These are phyloP conservation scores for Xanthia togata DNA, from an alignment of 2,888 invertebrate genomes.

Conservation along the genomic window DNA sequence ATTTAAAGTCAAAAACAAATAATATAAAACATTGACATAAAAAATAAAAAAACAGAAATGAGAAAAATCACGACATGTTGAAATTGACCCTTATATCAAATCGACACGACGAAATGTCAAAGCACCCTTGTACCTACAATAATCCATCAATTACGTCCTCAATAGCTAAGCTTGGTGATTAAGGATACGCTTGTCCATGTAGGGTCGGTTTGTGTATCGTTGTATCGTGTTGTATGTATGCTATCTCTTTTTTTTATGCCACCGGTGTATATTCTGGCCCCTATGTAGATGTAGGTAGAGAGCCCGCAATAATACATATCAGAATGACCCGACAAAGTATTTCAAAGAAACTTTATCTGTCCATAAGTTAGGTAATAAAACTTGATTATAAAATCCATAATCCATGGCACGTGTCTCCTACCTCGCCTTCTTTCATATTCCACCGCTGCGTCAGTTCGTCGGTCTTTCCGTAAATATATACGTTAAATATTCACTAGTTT, in stretches of 20 bases:
- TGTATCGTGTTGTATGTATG: background rate
- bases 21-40: too few species aligned
- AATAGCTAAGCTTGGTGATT: background rate
- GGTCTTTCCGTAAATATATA: conserved; percentile 51
- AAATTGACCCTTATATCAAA: background rate
- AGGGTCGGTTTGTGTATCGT: background rate
- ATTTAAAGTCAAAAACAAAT: too few species aligned
- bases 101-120: background rate
- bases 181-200: background rate
- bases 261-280: background rate
- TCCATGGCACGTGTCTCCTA: background rate
- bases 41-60: too few species aligned
- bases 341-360: background rate
- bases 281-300: background rate
- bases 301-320: background rate
- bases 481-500: conserved; percentile 60
- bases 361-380: background rate
- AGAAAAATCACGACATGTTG: too few species aligned
- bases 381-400: conserved; percentile 5
- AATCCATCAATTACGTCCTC: background rate
- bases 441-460: conserved; percentile 30
- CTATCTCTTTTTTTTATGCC: background rate
- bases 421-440: conserved; percentile 26
- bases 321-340: background rate
- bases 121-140: background rate